Evolutionary conservation across 1,140 invertebrate species (phyloP), one percentile per base, ranked within the genome.

Genomic region (Hormaphis cornu): DNA sequence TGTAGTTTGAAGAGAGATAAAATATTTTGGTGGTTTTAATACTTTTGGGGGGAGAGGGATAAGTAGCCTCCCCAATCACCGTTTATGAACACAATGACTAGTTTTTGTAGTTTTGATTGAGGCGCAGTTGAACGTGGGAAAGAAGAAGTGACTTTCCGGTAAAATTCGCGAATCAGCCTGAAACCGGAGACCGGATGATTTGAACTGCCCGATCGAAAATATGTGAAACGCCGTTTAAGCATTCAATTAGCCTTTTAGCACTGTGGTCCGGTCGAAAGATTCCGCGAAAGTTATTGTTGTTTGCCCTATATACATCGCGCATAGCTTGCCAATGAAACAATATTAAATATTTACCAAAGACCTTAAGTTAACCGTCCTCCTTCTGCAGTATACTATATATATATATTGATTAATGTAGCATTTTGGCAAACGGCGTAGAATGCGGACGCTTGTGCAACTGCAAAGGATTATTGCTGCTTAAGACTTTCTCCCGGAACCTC

Each of bases 271-370:
- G n/a, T n/a, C 8, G 14, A 56, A n/a, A 30, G 28, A 66, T 30
- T 48, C 18, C 9, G n/a, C 30, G n/a, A 50, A 22, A 18, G 7
- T 66, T 66, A 50, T 48, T 66, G 28, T 35, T 63, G 61, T 66
- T 50, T 66, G n/a, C n/a, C n/a, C n/a, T n/a, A n/a, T n/a, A 58
- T 58, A 58, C 33, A 16, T 56, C 18, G 26, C 28, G n/a, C n/a
- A 46, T 37, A 61, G 33, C 42, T 35, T 66, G 44, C 61, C 61
- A 66, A 66, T 66, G n/a, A n/a, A 50, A 48, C 28, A 48, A 48
- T 66, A 66, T 66, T 20, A 66, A 66, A 66, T 66, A 66, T 66
- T 66, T 66, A 66, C 61, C n/a, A 33, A 26, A 18, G 24, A 42
- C 61, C 50, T 50, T 66, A 66, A 48, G 61, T 66, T 66, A 33